These are phyloP conservation scores for Oreohelix idahoensis DNA, from an alignment of 1,140 invertebrate species.

Conservation along the genomic window DNA sequence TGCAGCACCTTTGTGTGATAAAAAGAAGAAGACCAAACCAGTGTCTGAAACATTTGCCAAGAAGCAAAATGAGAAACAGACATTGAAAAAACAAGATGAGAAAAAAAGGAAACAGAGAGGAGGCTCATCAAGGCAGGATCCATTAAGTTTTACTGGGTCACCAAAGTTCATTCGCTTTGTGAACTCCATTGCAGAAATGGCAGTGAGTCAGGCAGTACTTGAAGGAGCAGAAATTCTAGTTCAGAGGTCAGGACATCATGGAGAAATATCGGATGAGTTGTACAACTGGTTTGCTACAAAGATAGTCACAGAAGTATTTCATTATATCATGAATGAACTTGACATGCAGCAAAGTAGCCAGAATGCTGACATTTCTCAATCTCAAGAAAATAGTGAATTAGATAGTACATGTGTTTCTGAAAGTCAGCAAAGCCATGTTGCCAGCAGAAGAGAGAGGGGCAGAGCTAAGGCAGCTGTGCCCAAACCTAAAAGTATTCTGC, in stretches of 20 bases:
- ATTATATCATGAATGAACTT: conserved; percentile 36
- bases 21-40: not conserved
- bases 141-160: not conserved
- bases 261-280: conserved; percentile 42
- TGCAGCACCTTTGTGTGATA: not conserved
- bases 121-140: not conserved
- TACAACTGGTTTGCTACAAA: conserved; percentile 49
- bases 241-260: not conserved
- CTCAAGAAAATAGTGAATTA: not conserved
- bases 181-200: conserved; percentile 22
- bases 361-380: not conserved
- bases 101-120: not conserved
- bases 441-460: not conserved
- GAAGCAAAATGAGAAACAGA: not conserved
- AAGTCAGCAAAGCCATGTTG: not conserved
- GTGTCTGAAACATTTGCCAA: not conserved
- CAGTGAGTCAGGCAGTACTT: conserved; percentile 19
- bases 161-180: conserved; percentile 24
- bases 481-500: conserved; percentile 20
- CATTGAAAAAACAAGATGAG: not conserved
- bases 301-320: conserved; percentile 47
- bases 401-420: not conserved
- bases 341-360: not conserved
- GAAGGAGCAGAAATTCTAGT: conserved; percentile 28
- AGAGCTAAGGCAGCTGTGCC: not conserved